Evolutionary conservation across 2,113 vertebrate species (phyloP).

Genomic region (Perca fluviatilis): DNA sequence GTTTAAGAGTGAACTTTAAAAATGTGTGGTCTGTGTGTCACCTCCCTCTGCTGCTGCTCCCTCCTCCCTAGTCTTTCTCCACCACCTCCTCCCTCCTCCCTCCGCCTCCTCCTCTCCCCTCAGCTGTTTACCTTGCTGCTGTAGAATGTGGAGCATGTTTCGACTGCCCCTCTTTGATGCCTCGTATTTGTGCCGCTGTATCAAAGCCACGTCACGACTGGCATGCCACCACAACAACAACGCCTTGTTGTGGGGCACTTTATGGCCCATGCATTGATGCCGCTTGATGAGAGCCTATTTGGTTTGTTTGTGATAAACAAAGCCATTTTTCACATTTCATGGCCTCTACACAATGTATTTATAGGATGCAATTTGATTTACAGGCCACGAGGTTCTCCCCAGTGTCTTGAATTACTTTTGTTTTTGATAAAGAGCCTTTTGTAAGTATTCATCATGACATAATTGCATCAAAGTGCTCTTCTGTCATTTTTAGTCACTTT

Average conservation of each 20-base stretch:
- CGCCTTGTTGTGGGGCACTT: slow-evolving; percentile 51
- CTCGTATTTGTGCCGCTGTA: slow-evolving; percentile 44
- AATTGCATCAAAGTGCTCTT: slow-evolving; percentile 40
- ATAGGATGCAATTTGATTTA: slow-evolving; percentile 55
- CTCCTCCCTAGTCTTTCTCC: slow-evolving; percentile 6
- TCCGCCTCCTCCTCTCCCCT: slow-evolving; percentile 26
- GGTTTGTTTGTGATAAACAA: slow-evolving; percentile 66
- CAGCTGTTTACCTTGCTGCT: slow-evolving; percentile 74
- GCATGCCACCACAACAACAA: slow-evolving; percentile 57
- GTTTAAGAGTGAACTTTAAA: slow-evolving; percentile 82
- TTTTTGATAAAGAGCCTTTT: slow-evolving; percentile 37
- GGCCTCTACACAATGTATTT: slow-evolving; percentile 34
- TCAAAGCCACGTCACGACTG: slow-evolving; percentile 65
- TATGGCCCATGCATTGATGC: slow-evolving; percentile 36
- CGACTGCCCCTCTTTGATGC: slow-evolving; percentile 67
- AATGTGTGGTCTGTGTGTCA: slow-evolving; percentile 85
- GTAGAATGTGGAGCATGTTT: slow-evolving; percentile 65
- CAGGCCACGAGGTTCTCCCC: slow-evolving; percentile 23
- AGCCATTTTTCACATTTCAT: slow-evolving; percentile 54
- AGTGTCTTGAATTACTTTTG: slow-evolving; percentile 45
- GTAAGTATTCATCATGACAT: slow-evolving; percentile 42
- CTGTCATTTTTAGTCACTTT: slow-evolving; percentile 48
- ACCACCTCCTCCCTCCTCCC: not conserved
- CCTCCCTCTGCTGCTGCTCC: slow-evolving; percentile 43
- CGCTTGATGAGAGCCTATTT: slow-evolving; percentile 49